These are phyloP conservation scores for Beris morrisii DNA, from an alignment of 2,888 invertebrate species.

Conservation along the genomic window DNA sequence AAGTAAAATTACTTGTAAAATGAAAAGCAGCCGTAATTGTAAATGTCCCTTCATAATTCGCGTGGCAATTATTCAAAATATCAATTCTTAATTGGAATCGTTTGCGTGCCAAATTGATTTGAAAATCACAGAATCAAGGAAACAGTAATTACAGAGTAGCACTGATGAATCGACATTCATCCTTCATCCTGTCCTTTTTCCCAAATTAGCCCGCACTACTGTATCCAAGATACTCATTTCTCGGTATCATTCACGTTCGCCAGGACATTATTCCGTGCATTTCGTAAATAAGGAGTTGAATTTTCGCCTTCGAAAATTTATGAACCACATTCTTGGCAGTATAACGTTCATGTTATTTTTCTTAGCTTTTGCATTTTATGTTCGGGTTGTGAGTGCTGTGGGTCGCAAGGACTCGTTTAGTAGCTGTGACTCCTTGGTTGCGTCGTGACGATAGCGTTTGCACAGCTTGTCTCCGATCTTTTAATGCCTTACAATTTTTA, in stretches of 20 bases:
- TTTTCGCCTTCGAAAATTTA: slow-evolving; percentile 26
- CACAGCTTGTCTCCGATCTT: too few species aligned
- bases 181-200: too few species aligned
- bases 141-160: too few species aligned
- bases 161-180: too few species aligned
- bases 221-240: too few species aligned
- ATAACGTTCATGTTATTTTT: slow-evolving; percentile 3
- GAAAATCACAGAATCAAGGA: too few species aligned
- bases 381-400: background rate
- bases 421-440: background rate
- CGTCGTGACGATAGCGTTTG: background rate
- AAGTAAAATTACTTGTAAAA: slow-evolving; percentile 34
- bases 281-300: background rate
- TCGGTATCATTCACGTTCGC: too few species aligned
- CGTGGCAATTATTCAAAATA: too few species aligned
- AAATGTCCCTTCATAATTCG: slow-evolving; percentile 36
- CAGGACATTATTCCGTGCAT: too few species aligned
- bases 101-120: background rate
- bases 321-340: slow-evolving; percentile 7
- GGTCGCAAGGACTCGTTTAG: background rate
- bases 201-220: too few species aligned
- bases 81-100: background rate
- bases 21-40: slow-evolving; percentile 25
- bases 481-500: background rate
- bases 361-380: background rate